A percentile compares a stretch with the other conserved stretches of the same genome.
Conservation (phyloP, 2,113 vertebrate species). For the Calypte anna region DNA sequence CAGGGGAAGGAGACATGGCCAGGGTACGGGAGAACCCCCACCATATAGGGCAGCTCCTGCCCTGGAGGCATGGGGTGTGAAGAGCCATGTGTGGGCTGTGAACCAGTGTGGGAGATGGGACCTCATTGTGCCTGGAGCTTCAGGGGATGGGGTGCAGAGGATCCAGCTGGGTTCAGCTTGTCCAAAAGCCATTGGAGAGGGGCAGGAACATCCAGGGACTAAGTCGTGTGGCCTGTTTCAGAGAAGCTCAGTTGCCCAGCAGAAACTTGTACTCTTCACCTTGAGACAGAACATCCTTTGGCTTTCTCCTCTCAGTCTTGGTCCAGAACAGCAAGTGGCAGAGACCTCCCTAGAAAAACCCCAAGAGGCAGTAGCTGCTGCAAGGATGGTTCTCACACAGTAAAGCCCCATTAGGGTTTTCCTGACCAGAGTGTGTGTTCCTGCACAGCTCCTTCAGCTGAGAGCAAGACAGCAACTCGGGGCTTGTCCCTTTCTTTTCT, state of each 20-base stretch:
- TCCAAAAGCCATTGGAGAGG: neutral
- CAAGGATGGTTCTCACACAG: neutral
- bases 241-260: neutral
- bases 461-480: neutral
- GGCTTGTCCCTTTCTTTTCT: neutral
- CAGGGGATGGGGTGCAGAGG: neutral
- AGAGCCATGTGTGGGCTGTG: neutral
- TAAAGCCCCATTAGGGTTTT: neutral
- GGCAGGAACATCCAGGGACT: neutral
- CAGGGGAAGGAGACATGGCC: neutral
- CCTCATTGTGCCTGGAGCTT: accelerated
- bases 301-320: neutral
- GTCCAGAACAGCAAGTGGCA: neutral
- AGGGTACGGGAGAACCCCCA: too few species aligned
- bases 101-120: neutral
- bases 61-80: neutral
- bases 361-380: neutral
- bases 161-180: neutral
- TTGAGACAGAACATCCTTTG: neutral
- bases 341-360: neutral
- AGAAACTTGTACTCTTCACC: neutral
- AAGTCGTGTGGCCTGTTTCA: neutral
- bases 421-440: neutral
- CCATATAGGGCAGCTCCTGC: neutral
- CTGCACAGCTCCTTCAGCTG: neutral